A percentile compares a stretch with the other conserved stretches of the same genome.
Evolutionary conservation across 2,888 invertebrate species (phyloP).

Genomic region (Aricia artaxerxes): DNA sequence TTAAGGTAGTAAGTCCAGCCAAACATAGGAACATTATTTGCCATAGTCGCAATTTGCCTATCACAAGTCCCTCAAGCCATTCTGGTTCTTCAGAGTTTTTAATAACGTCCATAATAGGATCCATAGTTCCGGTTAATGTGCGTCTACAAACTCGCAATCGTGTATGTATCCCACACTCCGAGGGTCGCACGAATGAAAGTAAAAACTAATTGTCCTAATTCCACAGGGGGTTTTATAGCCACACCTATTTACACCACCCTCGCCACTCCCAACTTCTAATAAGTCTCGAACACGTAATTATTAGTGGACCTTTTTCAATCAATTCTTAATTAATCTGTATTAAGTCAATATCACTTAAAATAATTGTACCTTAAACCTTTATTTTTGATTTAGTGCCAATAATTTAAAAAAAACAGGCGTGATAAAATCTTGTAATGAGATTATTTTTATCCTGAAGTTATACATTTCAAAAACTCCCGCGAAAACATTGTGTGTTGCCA

Average conservation of each 20-base stretch:
- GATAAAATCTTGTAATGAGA: not conserved
- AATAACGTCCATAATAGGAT: constrained; percentile 66
- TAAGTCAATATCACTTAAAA: not conserved
- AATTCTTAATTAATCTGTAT: not conserved
- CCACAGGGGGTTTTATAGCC: constrained; percentile 68
- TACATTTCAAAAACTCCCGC: constrained; percentile 41
- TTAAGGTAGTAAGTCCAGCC: constrained; percentile 81
- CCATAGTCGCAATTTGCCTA: constrained; percentile 89
- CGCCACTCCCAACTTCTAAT: constrained; percentile 48
- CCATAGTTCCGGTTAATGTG: constrained; percentile 50
- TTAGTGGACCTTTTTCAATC: not conserved
- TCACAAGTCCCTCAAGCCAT: constrained; percentile 86
- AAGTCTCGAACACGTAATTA: constrained; percentile 37
- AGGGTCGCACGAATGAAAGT: constrained; percentile 24
- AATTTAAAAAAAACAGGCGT: not conserved
- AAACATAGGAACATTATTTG: constrained; percentile 88
- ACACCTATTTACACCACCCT: constrained; percentile 63
- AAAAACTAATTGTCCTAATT: constrained; percentile 69
- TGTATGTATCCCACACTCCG: constrained; percentile 8
- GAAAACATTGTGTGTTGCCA: constrained; percentile 35
- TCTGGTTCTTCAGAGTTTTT: constrained; percentile 79
- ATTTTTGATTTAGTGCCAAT: not conserved
- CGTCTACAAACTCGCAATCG: constrained; percentile 34
- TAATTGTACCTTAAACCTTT: not conserved
- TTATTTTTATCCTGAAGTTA: constrained; percentile 27